Base-by-base conservation (phyloP, 2,888 invertebrate genomes). In the Polyommatus icarus region DNA sequence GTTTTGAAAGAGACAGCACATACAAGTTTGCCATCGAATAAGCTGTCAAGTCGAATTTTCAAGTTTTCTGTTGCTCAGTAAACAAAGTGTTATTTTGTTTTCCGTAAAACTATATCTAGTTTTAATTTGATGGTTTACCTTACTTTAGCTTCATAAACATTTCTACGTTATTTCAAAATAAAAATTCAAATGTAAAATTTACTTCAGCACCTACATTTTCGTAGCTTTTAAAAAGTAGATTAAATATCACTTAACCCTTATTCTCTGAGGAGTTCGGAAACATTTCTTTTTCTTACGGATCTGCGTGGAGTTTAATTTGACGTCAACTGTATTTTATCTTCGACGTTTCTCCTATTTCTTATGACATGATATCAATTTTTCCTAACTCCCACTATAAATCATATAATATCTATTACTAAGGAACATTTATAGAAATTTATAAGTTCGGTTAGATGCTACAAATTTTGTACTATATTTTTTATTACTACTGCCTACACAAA, bases 241-340 rank as follows among this genome's bases (percentile, higher is more conserved):
- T 24, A 67, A 67, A 67, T 67, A 32, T 29, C 15, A 7, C 18
- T 29, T 29, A 67, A 5, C 67, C 29, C 61, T 61, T 61, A 61
- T 20, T 40, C 72, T 40, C 40, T 40, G n/a, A 10, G 20, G 72
- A 72, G 72, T 40, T 40, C n/a, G 40, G 71, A n/a, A 40, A 77
- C 24, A 24, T 77, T 71, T 54, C 50, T 50, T 54, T 71, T n/a
- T 71, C 50, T 77, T 71, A 71, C 32, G 32, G 71, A 71, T 71
- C 46, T 54, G 32, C 71, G 71, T 67, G 32, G 71, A 77, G 71
- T 77, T 77, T 71, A 32, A 77, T 54, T 54, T 32, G 77, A 54
- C 77, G 77, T 71, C 77, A 71, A 67, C 71, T 54, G 54, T 77
- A 77, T 77, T 77, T 71, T 77, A 77, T 77, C 77, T 77, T 29